Base-by-base conservation (phyloP, 2,888 invertebrate genomes). In the Folsomia candida region DNA sequence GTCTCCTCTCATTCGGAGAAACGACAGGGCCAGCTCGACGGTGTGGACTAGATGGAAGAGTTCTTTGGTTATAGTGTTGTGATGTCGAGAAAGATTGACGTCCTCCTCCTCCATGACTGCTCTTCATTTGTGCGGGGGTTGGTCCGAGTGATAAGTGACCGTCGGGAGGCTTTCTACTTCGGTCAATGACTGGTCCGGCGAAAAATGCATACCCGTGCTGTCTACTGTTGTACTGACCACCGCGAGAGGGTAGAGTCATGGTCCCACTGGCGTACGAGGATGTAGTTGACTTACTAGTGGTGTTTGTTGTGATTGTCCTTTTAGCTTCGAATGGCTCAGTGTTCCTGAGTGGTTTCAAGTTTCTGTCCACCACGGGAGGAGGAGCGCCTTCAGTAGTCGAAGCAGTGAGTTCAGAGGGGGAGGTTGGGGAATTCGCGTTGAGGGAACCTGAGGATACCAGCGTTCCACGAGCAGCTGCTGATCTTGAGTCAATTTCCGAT, bases 351-450 rank as follows among this genome's bases (percentile, higher is more conserved):
- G 79, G 79, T 51, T 79, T 79, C 54, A 79, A 72, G 37, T 79
- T 78, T 61, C 79, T 54, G 47, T 79, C 76, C 2, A 79, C 77
- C 71, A 77, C 78, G 1, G 79, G 79, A 4, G 79, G 79, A 68
- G 69, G 67, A 24, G 51, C 65, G 2, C 61, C 66, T 59, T 69
- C 37, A 20, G 51, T 54, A 27, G 6, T 14, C 4, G 27, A 58
- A 27, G 58, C 47, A 2, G 74, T 58, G 1, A 74, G 74, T n/a
- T n/a, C n/a, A 18, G 65, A 58, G 1, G 72, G 65, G 11, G 71
- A 65, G 9, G 67, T 28, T 29, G 69, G 61, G 20, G 66, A 59
- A 37, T 37, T 37, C 22, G 62, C 37, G 51, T 18, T 14, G 24
- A 54, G 6, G 4, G 65, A 29, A 20, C 27, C 14, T 54, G 28